A percentile compares a stretch with the other conserved stretches of the same genome.
These are phyloP conservation scores for Cremastobaeus sp. DNA, from an alignment of 2,888 invertebrate genomes.

Conservation along the genomic window DNA sequence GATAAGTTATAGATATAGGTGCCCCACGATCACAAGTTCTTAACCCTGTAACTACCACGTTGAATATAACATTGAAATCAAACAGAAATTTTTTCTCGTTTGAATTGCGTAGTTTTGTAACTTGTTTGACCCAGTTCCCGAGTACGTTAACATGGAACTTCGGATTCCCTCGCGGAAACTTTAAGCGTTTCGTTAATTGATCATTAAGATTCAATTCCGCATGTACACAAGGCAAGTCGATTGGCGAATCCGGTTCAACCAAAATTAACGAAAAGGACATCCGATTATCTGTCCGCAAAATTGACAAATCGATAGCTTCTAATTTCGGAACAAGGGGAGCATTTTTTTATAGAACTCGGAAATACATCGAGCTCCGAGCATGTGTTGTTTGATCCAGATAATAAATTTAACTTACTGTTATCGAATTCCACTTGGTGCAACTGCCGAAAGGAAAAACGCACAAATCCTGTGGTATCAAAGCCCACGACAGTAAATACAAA, in stretches of 20 bases:
- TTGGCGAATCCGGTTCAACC: constrained; percentile 12
- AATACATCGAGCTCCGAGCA: too few species aligned
- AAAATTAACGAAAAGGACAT: constrained; percentile 30
- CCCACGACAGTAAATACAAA: too few species aligned
- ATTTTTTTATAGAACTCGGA: too few species aligned
- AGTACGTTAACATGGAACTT: constrained; percentile 22
- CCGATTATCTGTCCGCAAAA: constrained; percentile 20
- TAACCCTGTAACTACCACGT: constrained; percentile 26
- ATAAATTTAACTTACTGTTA: too few species aligned
- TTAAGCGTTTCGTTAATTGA: constrained; percentile 47
- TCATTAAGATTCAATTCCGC: constrained; percentile 51
- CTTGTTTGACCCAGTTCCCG: constrained; percentile 44
- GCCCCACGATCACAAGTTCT: constrained; percentile 1
- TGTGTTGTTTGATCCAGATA: too few species aligned
- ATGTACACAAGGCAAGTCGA: constrained; percentile 12
- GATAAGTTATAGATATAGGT: not conserved
- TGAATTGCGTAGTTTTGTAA: constrained; percentile 11
- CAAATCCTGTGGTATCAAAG: too few species aligned
- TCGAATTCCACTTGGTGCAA: too few species aligned
- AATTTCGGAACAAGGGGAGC: too few species aligned
- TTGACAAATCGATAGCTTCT: constrained; percentile 24
- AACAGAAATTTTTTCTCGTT: constrained; percentile 28
- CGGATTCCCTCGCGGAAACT: constrained; percentile 40
- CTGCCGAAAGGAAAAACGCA: too few species aligned
- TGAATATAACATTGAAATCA: constrained; percentile 40